Evolutionary conservation across 2,888 invertebrate genomes (phyloP).

Genomic region (Drosophila macrospina): DNA sequence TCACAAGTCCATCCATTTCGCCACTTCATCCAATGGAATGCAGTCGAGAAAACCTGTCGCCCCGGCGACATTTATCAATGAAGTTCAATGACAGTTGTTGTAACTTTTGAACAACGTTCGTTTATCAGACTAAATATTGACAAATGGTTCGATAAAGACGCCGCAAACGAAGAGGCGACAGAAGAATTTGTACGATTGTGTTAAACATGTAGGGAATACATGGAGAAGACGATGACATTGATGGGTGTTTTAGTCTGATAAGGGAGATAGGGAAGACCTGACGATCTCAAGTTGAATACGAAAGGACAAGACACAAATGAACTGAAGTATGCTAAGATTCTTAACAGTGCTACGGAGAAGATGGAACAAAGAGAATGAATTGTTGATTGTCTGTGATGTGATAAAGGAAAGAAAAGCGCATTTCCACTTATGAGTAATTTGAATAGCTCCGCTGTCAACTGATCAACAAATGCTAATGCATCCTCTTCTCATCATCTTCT

Average conservation of each 20-base stretch:
- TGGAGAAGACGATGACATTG: constrained; percentile 49
- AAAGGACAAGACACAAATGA: not conserved
- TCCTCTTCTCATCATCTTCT: not conserved
- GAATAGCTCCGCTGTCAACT: not conserved
- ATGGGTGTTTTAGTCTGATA: constrained; percentile 47
- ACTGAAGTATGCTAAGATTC: no score
- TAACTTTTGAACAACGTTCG: constrained; percentile 69
- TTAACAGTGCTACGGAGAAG: not conserved
- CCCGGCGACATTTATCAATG: constrained; percentile 71
- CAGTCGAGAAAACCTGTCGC: constrained; percentile 36
- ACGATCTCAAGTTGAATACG: constrained; percentile 14
- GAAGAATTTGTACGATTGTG: constrained; percentile 46
- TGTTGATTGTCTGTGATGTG: not conserved
- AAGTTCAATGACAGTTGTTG: constrained; percentile 77
- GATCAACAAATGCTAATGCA: constrained; percentile 14
- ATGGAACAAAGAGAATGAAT: no score
- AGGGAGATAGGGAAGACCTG: constrained; percentile 20
- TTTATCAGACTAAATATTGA: constrained; percentile 71
- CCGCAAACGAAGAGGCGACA: constrained; percentile 21
- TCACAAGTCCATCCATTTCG: constrained; percentile 56
- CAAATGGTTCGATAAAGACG: constrained; percentile 67
- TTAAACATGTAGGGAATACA: constrained; percentile 42
- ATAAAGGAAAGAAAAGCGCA: not conserved
- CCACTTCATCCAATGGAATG: constrained; percentile 24
- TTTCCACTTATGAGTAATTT: constrained; percentile 11